These are phyloP conservation scores for Protonibea diacanthus DNA, from an alignment of 2,797 vertebrate genomes.

Conservation along the genomic window DNA sequence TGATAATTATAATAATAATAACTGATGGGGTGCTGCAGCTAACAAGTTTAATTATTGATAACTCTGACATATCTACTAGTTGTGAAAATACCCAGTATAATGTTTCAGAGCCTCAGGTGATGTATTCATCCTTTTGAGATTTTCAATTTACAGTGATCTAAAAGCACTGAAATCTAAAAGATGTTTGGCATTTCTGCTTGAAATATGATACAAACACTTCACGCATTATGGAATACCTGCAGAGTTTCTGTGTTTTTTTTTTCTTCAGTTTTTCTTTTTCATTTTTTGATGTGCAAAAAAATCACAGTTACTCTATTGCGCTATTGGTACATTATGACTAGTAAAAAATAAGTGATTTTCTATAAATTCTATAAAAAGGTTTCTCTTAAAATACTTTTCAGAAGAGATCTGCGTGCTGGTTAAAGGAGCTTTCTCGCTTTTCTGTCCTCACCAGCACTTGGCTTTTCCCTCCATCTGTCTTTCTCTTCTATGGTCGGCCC, in stretches of 20 bases:
- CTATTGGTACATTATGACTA: neutral
- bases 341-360: neutral
- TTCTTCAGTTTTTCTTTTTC: too few species aligned
- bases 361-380: too few species aligned
- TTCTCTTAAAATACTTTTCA: neutral
- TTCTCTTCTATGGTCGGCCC: slow-evolving; percentile 85
- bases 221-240: too few species aligned
- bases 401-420: neutral
- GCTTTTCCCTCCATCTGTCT: slow-evolving; percentile 54
- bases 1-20: too few species aligned
- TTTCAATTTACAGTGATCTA: too few species aligned
- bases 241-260: too few species aligned
- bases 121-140: neutral
- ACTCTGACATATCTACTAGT: neutral
- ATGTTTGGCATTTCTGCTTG: too few species aligned
- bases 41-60: neutral
- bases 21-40: neutral
- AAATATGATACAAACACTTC: too few species aligned
- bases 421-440: slow-evolving; percentile 15
- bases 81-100: neutral
- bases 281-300: neutral
- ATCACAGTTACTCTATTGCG: neutral
- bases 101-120: neutral
- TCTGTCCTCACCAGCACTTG: slow-evolving; percentile 8
- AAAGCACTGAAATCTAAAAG: too few species aligned